These are phyloP conservation scores for Limanda limanda DNA, from an alignment of 2,113 vertebrate genomes.

Conservation along the genomic window DNA sequence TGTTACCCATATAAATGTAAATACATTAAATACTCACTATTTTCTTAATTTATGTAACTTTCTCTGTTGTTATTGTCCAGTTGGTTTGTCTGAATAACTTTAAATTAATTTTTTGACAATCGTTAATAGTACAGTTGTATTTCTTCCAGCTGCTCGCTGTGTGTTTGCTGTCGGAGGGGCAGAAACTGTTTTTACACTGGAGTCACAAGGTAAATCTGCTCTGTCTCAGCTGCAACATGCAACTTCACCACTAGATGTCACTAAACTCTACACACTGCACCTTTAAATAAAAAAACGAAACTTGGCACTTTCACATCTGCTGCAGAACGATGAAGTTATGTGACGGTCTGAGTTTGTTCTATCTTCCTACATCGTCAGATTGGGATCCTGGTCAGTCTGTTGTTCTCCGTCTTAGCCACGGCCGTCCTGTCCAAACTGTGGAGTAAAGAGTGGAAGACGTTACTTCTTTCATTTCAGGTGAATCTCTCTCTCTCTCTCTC, in stretches of 20 bases:
- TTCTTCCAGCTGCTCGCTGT: conserved; percentile 85
- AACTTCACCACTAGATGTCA: too few relatives aligned
- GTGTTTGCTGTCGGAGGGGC: conserved; percentile 88
- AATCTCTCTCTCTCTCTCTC: neutral
- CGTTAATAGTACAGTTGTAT: too few relatives aligned
- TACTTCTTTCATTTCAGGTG: conserved; percentile 89
- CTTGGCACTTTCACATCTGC: too few relatives aligned
- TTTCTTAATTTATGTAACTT: too few relatives aligned
- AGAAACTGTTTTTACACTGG: conserved; percentile 88
- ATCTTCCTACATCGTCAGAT: conserved; percentile 69
- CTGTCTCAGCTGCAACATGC: neutral
- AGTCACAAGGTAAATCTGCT: conserved; percentile 89
- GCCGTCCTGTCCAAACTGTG: conserved; percentile 81
- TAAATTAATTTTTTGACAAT: too few relatives aligned
- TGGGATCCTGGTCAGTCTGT: conserved; percentile 81
- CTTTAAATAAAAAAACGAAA: too few relatives aligned
- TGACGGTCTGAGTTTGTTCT: too few relatives aligned
- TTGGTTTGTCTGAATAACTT: too few relatives aligned
- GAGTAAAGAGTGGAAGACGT: conserved; percentile 83
- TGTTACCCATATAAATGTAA: too few relatives aligned
- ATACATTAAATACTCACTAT: too few relatives aligned
- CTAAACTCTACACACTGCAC: neutral
- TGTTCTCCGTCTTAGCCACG: conserved; percentile 75
- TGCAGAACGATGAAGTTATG: too few relatives aligned
- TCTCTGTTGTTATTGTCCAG: too few relatives aligned